Evolutionary conservation across 2,797 vertebrate species (phyloP).

Genomic region (Dallia pectoralis): DNA sequence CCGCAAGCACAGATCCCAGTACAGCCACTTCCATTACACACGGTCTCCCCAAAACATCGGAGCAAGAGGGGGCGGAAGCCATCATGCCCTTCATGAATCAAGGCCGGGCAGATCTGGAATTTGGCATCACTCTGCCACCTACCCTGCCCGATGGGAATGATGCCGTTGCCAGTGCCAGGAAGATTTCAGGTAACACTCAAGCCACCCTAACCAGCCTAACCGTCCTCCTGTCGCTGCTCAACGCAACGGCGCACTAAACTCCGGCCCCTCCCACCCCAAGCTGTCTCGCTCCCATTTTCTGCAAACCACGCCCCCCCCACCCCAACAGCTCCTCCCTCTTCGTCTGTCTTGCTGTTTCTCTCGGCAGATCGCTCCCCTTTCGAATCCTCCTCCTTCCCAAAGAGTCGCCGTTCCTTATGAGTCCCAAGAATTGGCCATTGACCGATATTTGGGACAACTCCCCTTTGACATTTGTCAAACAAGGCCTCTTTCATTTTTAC

Average conservation of each 20-base stretch:
- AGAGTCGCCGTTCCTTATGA: slow-evolving; percentile 46
- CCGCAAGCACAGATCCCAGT: slow-evolving; percentile 27
- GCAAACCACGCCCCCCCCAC: slow-evolving; percentile 52
- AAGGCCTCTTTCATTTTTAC: slow-evolving; percentile 61
- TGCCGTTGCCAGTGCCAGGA: slow-evolving; percentile 74
- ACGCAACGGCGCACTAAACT: slow-evolving; percentile 59
- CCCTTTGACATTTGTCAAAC: slow-evolving; percentile 56
- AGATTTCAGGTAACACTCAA: slow-evolving; percentile 76
- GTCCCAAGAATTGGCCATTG: slow-evolving; percentile 47
- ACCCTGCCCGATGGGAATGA: slow-evolving; percentile 76
- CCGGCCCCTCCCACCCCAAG: slow-evolving; percentile 43
- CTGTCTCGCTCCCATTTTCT: slow-evolving; percentile 58
- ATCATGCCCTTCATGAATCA: slow-evolving; percentile 72
- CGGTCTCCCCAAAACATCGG: slow-evolving; percentile 42
- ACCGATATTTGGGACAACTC: slow-evolving; percentile 49
- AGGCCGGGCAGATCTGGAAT: slow-evolving; percentile 56
- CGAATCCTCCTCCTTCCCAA: slow-evolving; percentile 43
- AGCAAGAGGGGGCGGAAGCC: slow-evolving; percentile 53
- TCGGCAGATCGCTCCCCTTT: slow-evolving; percentile 54
- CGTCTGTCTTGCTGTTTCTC: slow-evolving; percentile 54
- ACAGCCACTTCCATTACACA: slow-evolving; percentile 26
- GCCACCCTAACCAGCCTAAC: slow-evolving; percentile 66
- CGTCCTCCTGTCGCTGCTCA: slow-evolving; percentile 61
- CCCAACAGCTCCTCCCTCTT: slow-evolving; percentile 41
- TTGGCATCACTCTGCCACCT: slow-evolving; percentile 63